A percentile compares a stretch with the other conserved stretches of the same genome.
Conservation (phyloP, 2,797 vertebrate genomes). For the Thunnus albacares region DNA sequence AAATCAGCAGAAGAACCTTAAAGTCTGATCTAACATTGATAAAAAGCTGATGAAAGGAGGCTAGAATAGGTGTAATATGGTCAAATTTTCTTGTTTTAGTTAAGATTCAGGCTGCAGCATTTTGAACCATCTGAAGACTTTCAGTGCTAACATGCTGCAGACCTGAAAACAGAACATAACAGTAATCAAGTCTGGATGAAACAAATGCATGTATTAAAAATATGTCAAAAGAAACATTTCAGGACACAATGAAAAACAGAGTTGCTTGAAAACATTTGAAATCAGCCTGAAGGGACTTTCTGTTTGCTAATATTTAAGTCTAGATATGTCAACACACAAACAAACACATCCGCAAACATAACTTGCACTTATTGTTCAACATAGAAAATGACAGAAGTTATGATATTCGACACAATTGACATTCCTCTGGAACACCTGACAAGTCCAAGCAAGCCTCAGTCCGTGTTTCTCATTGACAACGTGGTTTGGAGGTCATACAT, state of each 20-base stretch:
- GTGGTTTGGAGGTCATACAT: neutral
- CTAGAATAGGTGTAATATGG: too few relatives aligned
- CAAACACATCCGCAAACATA: neutral
- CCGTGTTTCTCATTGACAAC: neutral
- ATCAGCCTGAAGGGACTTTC: neutral
- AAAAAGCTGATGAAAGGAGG: too few relatives aligned
- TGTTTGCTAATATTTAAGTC: too few relatives aligned
- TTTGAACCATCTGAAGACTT: too few relatives aligned
- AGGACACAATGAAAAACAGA: neutral
- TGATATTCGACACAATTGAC: neutral
- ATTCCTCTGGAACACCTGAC: neutral
- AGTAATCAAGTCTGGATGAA: too few relatives aligned
- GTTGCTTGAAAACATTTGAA: neutral
- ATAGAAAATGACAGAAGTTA: neutral
- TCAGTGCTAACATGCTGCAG: too few relatives aligned
- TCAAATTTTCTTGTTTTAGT: too few relatives aligned
- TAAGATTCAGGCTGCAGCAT: too few relatives aligned
- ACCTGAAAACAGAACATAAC: too few relatives aligned
- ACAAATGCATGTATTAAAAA: too few relatives aligned
- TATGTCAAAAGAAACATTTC: neutral
- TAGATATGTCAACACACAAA: neutral
- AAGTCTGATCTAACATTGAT: too few relatives aligned
- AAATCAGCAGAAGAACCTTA: too few relatives aligned
- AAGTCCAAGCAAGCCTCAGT: slow-evolving; percentile 22
- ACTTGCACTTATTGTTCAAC: neutral